Evolutionary conservation across 64 coral and sea anemone genomes (phyloP).

Genomic region (Montipora sp.): DNA sequence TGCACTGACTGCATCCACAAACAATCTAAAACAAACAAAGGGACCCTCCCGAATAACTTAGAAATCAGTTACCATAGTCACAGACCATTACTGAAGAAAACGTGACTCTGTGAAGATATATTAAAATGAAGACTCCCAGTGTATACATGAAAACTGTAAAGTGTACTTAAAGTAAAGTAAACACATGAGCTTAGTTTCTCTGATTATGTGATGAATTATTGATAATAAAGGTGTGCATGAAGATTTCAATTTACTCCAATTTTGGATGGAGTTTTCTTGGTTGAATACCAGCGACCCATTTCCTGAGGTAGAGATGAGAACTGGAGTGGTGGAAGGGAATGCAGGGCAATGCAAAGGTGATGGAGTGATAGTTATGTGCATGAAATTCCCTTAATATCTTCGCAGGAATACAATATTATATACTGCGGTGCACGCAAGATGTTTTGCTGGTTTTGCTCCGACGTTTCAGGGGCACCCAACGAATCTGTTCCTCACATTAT

Average conservation of each 20-base stretch:
- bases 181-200: neutral
- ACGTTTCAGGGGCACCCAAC: neutral
- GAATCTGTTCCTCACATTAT: too few species aligned
- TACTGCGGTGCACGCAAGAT: neutral
- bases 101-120: neutral
- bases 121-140: too few species aligned
- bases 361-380: neutral
- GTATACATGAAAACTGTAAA: neutral
- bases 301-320: neutral
- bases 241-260: neutral
- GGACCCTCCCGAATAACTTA: too few species aligned
- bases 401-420: neutral
- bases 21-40: neutral
- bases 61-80: neutral
- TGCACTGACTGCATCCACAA: neutral
- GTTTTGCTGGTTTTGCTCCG: neutral
- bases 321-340: neutral
- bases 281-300: neutral
- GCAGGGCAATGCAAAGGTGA: neutral
- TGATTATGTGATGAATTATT: constrained; percentile 27
- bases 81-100: neutral
- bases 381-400: neutral
- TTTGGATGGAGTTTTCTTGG: constrained; percentile 1
- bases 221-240: neutral
- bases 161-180: neutral